Evolutionary conservation across 2,113 vertebrate genomes (phyloP).

Genomic region (Nyctereutes procyonoides): DNA sequence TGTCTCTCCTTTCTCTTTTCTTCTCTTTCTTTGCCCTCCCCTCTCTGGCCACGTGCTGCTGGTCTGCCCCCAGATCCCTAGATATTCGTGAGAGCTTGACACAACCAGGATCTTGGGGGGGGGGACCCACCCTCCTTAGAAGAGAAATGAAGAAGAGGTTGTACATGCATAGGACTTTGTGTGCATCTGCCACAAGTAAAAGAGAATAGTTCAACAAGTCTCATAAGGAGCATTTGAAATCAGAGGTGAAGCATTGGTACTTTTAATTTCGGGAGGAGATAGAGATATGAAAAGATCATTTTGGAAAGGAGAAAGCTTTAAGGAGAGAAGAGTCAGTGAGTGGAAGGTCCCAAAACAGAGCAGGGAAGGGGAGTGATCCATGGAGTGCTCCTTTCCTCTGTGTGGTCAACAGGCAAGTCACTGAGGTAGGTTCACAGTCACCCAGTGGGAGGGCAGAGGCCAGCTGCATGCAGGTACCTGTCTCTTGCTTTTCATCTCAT

Average conservation of each 20-base stretch:
- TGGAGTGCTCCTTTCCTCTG: background rate
- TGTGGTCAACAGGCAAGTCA: background rate
- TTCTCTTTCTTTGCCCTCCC: background rate
- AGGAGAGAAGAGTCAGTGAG: background rate
- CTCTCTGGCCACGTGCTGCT: background rate
- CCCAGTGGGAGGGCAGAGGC: rapidly evolving
- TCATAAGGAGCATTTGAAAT: background rate
- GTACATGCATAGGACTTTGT: background rate
- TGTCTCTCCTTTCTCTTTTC: background rate
- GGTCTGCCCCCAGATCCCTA: background rate
- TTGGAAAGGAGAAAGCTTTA: background rate
- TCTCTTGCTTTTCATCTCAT: background rate
- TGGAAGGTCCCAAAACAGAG: background rate
- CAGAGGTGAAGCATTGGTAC: background rate
- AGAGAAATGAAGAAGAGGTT: background rate
- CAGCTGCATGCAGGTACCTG: rapidly evolving
- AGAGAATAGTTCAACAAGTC: background rate
- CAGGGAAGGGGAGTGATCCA: rapidly evolving
- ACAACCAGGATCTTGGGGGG: background rate
- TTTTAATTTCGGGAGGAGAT: background rate
- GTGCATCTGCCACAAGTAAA: background rate
- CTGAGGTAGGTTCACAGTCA: rapidly evolving
- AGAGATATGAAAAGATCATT: background rate
- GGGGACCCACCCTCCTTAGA: background rate
- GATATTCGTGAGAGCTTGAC: background rate